Percentiles rank a stretch among this genome's conserved stretches.
These are phyloP conservation scores for Ectemnius continuus DNA, from an alignment of 2,888 invertebrate genomes.

Conservation along the genomic window DNA sequence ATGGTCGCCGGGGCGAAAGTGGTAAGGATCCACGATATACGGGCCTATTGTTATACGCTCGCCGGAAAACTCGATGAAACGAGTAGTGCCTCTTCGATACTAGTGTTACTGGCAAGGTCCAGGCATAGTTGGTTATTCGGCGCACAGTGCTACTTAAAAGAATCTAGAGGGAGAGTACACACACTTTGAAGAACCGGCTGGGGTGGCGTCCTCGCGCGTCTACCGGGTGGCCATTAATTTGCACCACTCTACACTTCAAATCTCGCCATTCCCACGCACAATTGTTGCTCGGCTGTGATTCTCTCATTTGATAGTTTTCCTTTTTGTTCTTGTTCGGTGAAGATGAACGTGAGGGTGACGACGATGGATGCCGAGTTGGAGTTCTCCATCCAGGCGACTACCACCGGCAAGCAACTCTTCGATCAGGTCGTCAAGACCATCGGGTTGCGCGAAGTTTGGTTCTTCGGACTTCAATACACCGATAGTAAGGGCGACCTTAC, in stretches of 20 bases:
- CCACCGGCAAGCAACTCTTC: conserved; percentile 99
- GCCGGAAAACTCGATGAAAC: no score
- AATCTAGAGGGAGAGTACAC: background rate
- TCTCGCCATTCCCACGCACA: no score
- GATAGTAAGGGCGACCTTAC: conserved; percentile 98
- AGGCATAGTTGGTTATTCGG: no score
- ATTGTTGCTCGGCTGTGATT: background rate
- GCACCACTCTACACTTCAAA: background rate
- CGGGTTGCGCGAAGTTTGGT: conserved; percentile 99
- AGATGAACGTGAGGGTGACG: conserved; percentile 99
- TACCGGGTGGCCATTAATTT: conserved; percentile 14
- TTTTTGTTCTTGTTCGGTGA: conserved; percentile 62
- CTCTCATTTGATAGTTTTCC: conserved; percentile 29
- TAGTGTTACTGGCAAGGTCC: no score
- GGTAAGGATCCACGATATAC: conserved; percentile 61
- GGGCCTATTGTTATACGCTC: no score
- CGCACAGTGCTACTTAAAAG: no score
- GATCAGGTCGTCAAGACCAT: conserved; percentile 99
- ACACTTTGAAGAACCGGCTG: background rate
- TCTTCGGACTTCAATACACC: conserved; percentile 99
- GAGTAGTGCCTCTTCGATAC: no score
- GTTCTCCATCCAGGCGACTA: conserved; percentile 99
- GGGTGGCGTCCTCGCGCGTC: conserved; percentile 14
- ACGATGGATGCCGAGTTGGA: conserved; percentile 99
- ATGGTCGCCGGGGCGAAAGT: conserved; percentile 74